A percentile compares a stretch with the other conserved stretches of the same genome.
Evolutionary conservation across 2,113 vertebrate genomes (phyloP).

Genomic region (Dipodomys stephensi): DNA sequence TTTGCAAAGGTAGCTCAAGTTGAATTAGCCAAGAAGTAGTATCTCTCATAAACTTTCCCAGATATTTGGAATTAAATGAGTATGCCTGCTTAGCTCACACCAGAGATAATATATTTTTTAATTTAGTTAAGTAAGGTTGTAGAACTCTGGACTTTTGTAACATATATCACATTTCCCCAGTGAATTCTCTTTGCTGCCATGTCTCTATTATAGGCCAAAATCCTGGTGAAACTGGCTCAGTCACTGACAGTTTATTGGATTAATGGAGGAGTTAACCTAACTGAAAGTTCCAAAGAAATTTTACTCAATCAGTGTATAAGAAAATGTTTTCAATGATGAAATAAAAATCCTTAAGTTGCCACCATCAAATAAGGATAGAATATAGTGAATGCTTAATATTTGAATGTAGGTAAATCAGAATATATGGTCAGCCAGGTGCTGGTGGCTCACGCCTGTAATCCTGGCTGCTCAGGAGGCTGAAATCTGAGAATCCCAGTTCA

Average conservation of each 20-base stretch:
- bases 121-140: conserved; percentile 15
- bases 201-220: not conserved
- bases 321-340: conserved; percentile 16
- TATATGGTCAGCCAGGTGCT: too few species aligned
- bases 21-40: not conserved
- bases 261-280: not conserved
- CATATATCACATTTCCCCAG: not conserved
- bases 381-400: not conserved
- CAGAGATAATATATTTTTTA: not conserved
- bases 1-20: not conserved
- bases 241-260: not conserved
- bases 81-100: not conserved
- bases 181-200: not conserved
- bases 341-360: not conserved
- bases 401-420: not conserved
- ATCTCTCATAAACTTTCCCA: not conserved
- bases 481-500: too few species aligned
- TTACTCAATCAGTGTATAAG: not conserved
- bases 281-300: not conserved
- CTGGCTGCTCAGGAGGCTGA: too few species aligned
- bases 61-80: not conserved
- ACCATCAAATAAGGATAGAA: not conserved
- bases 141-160: not conserved
- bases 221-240: not conserved
- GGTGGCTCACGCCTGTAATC: too few species aligned